Evolutionary conservation across 2,113 vertebrate species (phyloP), one percentile per base, ranked within the genome.

Genomic region (Meleagris gallopavo): DNA sequence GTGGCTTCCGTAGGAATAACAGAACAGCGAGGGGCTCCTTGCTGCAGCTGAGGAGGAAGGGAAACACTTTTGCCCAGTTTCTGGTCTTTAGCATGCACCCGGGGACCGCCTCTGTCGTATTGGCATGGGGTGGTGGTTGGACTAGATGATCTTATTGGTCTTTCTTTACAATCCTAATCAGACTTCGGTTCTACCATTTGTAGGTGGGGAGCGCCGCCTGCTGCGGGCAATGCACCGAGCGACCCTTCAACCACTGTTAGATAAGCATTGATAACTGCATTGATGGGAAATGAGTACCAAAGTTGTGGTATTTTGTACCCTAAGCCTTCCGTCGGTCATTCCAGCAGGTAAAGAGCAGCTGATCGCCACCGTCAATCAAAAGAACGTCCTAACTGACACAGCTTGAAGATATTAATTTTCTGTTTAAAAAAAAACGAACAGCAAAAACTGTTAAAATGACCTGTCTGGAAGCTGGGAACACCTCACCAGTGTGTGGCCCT

Each of bases 71-170:
- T 24, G 66, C 16, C 32, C 50, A 0, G 36, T 1, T 21, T n/a
- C 46, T 4, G 19, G 0, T 38, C 36, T 9, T 13, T 5, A 25
- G 24, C 2, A 17, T 5, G 76, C 67, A 5, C 6, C 10, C 43
- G 0, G 12, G 19, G 12, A 30, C 34, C 16, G 1, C 10, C 34
- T 14, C 13, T 3, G 14, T 4, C 3, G 0, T 0, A 8, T 17
- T 54, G 27, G 27, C 52, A 17, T 10, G 27, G 27, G 52, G 52
- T 54, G 52, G 27, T 54, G 52, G 52, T 54, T 54, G 52, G 27
- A 54, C 52, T 54, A 6, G 27, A 54, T 54, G 52, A 54, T 54
- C 52, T 54, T 29, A 54, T 54, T 54, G 52, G 27, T 54, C 27
- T 52, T 27, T 29, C 25, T 29, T 54, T 29, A 15, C 27, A 54